A percentile compares a stretch with the other conserved stretches of the same genome.
Conservation (phyloP, 2,113 vertebrate species). For the Microcebus lehilahytsara region DNA sequence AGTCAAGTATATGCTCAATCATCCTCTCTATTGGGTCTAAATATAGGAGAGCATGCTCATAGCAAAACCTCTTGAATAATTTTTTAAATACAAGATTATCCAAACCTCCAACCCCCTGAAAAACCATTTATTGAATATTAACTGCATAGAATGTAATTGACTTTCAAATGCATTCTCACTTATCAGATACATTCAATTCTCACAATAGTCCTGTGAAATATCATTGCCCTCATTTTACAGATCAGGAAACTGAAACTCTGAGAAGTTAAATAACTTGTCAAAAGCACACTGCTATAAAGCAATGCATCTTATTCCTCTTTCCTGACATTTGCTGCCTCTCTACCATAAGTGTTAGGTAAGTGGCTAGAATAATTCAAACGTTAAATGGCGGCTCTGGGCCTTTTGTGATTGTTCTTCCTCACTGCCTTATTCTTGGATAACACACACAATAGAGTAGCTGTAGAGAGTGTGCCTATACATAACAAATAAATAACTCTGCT, state of each 20-base stretch:
- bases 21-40: too few relatives aligned
- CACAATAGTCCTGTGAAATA: not conserved
- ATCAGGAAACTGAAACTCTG: not conserved
- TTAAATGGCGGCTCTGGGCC: not conserved
- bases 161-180: slow-evolving; percentile 23
- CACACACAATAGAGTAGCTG: not conserved
- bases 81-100: not conserved
- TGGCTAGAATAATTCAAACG: not conserved
- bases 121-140: slow-evolving; percentile 15
- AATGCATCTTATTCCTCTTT: not conserved
- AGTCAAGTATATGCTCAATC: too few relatives aligned
- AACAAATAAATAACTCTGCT: not conserved
- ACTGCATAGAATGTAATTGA: not conserved
- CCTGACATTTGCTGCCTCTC: not conserved
- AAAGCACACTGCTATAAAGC: not conserved
- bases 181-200: not conserved
- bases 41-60: too few relatives aligned
- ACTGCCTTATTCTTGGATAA: not conserved
- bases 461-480: not conserved
- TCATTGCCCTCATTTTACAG: not conserved
- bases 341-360: not conserved
- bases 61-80: too few relatives aligned
- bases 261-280: not conserved
- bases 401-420: not conserved
- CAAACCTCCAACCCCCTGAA: not conserved